phyloP scores from a whole-genome alignment of 1,140 invertebrate genomes.

The Penaeus vannamei region DNA sequence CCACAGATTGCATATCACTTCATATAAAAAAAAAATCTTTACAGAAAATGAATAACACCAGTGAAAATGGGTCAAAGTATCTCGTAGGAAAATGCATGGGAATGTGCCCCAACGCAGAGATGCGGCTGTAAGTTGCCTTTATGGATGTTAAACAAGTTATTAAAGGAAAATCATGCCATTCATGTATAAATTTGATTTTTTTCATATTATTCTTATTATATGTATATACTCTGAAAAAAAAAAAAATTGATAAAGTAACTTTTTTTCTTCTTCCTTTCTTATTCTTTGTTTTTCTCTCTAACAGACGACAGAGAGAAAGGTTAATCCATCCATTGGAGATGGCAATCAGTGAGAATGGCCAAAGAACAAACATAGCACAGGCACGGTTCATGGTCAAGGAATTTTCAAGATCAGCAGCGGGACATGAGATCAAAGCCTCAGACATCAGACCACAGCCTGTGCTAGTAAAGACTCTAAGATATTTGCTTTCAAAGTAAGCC shows the following conservation, averaged over 20 bases:
- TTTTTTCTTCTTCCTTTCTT: background rate
- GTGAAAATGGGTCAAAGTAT: background rate
- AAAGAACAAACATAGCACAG: constrained; percentile 27
- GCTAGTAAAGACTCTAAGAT: constrained; percentile 60
- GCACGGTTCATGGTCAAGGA: constrained; percentile 64
- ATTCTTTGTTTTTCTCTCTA: background rate
- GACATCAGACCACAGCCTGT: constrained; percentile 63
- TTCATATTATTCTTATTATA: background rate
- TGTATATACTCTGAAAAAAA: no score
- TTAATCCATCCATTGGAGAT: constrained; percentile 58
- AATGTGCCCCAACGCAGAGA: constrained; percentile 55
- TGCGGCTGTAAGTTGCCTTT: constrained; percentile 47
- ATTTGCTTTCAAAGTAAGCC: constrained; percentile 58
- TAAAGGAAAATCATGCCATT: no score
- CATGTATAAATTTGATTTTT: background rate
- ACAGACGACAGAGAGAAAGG: constrained; percentile 58
- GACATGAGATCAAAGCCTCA: constrained; percentile 59
- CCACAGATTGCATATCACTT: background rate
- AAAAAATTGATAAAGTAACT: no score
- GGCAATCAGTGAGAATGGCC: constrained; percentile 36
- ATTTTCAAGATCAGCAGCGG: constrained; percentile 64
- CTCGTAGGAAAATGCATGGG: constrained; percentile 45
- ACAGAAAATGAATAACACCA: constrained; percentile 32
- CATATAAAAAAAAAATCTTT: background rate
- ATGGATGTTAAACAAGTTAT: background rate